Evolutionary conservation across 2,113 vertebrate species (phyloP).

Genomic region (Gallinago undulata): DNA sequence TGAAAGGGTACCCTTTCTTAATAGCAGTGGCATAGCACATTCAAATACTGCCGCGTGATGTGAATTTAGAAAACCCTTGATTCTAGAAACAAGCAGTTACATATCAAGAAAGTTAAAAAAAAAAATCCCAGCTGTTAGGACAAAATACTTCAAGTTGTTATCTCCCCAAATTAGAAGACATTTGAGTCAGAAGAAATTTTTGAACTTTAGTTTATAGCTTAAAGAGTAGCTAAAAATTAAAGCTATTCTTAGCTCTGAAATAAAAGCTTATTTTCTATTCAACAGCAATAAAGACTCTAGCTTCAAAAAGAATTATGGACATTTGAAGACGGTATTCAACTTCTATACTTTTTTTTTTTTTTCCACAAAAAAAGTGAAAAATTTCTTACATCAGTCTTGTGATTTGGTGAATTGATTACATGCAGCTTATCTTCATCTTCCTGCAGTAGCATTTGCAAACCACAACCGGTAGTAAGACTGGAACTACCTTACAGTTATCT

Average conservation of each 20-base stretch:
- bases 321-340: accelerated
- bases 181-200: background rate
- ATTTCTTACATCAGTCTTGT: background rate
- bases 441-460: background rate
- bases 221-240: background rate
- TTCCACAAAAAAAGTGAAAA: background rate
- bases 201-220: background rate
- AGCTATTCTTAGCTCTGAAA: background rate
- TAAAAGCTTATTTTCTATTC: background rate
- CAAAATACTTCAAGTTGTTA: background rate
- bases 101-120: background rate
- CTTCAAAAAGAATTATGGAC: background rate
- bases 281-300: background rate
- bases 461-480: background rate
- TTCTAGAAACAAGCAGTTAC: background rate
- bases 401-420: background rate
- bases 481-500: background rate
- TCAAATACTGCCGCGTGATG: background rate
- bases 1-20: background rate
- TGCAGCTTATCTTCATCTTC: background rate
- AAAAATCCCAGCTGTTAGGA: background rate
- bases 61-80: background rate
- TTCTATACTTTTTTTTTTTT: background rate
- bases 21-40: background rate
- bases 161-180: background rate